These are phyloP conservation scores for Drosophila hydei DNA, from an alignment of 1,140 invertebrate species.

Conservation along the genomic window DNA sequence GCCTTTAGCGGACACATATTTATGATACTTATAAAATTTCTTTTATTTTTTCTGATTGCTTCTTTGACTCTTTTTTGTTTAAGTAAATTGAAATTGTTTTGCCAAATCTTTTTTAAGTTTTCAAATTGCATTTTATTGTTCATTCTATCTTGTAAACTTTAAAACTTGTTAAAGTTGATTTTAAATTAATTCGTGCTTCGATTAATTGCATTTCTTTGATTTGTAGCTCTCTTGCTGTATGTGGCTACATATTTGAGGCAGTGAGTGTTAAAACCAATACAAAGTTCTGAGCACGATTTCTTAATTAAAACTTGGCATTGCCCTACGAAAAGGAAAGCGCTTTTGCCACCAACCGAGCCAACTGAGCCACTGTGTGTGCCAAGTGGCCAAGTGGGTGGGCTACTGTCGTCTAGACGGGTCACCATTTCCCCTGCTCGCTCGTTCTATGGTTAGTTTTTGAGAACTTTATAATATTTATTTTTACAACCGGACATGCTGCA, in stretches of 20 bases:
- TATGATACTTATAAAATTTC: too few species aligned
- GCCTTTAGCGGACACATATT: constrained; percentile 3
- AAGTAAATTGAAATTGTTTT: too few species aligned
- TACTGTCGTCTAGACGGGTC: constrained; percentile 57
- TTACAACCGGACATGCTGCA: constrained; percentile 77
- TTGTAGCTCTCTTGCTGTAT: neutral
- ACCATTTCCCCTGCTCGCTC: constrained; percentile 30
- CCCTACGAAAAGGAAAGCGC: constrained; percentile 73
- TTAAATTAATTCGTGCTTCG: constrained; percentile 4
- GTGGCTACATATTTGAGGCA: constrained; percentile 7
- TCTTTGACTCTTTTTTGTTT: too few species aligned
- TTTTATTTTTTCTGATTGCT: neutral
- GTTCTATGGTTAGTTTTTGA: constrained; percentile 14
- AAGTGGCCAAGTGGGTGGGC: constrained; percentile 15
- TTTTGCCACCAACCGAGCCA: constrained; percentile 7
- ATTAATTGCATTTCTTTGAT: constrained; percentile 22
- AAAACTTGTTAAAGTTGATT: neutral
- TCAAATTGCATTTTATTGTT: too few species aligned
- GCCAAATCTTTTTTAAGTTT: too few species aligned
- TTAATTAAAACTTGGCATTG: constrained; percentile 77
- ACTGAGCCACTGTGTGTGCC: neutral
- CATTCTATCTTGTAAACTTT: neutral
- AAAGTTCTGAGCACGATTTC: constrained; percentile 68
- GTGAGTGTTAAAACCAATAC: constrained; percentile 28
- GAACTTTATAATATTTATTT: constrained; percentile 76